phyloP scores from a whole-genome alignment of 2,888 invertebrate species.

The Dioctria rufipes region DNA sequence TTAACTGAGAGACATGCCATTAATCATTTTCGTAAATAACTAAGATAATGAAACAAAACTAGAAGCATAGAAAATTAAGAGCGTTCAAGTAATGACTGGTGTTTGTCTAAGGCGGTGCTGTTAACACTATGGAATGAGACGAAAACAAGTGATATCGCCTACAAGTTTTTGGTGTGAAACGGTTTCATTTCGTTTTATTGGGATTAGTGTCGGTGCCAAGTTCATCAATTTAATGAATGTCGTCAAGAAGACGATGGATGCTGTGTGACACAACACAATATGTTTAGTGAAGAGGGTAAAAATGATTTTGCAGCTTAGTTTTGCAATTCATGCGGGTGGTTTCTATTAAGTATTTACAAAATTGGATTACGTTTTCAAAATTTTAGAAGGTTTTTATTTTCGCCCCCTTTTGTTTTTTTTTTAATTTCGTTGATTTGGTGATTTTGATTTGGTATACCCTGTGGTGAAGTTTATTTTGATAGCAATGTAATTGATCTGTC shows the following conservation, averaged over 20 bases:
- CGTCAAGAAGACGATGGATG: background rate
- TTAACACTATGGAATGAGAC: background rate
- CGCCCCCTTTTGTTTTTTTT: too few species aligned
- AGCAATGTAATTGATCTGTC: too few species aligned
- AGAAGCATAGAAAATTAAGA: constrained; percentile 37
- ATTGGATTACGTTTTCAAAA: background rate
- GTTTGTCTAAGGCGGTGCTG: constrained; percentile 10
- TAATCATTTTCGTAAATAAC: constrained; percentile 42
- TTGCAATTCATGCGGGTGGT: background rate
- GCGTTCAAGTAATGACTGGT: constrained; percentile 37
- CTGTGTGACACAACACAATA: constrained; percentile 19
- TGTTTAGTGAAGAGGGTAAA: constrained; percentile 24
- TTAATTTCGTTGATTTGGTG: too few species aligned
- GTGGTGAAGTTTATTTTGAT: too few species aligned
- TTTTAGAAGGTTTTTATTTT: too few species aligned
- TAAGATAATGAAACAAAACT: constrained; percentile 39
- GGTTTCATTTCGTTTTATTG: constrained; percentile 30
- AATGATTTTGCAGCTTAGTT: background rate
- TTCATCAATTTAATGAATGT: constrained; percentile 35
- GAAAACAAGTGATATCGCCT: background rate
- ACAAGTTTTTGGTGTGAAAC: background rate
- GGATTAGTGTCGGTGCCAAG: constrained; percentile 3
- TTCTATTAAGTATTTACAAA: constrained; percentile 1
- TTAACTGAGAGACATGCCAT: constrained; percentile 35
- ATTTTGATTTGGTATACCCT: too few species aligned